A percentile compares a stretch with the other conserved stretches of the same genome.
Conservation (phyloP, 2,113 vertebrate species). For the Apodemus sylvaticus region DNA sequence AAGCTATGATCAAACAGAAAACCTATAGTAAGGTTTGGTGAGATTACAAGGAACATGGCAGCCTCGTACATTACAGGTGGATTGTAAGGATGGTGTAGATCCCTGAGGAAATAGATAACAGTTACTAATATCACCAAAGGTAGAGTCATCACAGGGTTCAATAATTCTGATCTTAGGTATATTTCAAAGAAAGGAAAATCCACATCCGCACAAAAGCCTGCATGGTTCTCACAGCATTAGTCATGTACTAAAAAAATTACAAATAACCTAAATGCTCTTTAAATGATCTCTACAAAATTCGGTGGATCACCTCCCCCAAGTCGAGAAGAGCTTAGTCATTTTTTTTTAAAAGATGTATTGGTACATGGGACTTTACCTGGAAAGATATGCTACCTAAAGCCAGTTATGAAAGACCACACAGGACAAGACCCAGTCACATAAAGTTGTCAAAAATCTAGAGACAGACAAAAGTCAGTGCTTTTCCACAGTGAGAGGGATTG, state of each 20-base stretch:
- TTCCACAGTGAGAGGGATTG: not conserved
- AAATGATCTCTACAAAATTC: not conserved
- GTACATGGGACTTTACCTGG: not conserved
- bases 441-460: not conserved
- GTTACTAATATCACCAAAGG: not conserved
- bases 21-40: not conserved
- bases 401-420: not conserved
- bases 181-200: not conserved
- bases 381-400: not conserved
- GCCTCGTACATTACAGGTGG: not conserved
- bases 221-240: not conserved
- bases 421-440: not conserved
- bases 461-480: not conserved
- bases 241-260: not conserved
- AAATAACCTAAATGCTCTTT: not conserved
- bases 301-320: not conserved
- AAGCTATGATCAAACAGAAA: not conserved
- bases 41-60: not conserved
- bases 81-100: not conserved
- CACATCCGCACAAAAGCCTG: not conserved
- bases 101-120: not conserved
- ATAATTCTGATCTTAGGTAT: not conserved
- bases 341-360: not conserved
- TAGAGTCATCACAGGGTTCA: not conserved
- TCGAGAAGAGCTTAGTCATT: not conserved